phyloP scores from a whole-genome alignment of 2,888 invertebrate genomes.

The Heliconius sara region DNA sequence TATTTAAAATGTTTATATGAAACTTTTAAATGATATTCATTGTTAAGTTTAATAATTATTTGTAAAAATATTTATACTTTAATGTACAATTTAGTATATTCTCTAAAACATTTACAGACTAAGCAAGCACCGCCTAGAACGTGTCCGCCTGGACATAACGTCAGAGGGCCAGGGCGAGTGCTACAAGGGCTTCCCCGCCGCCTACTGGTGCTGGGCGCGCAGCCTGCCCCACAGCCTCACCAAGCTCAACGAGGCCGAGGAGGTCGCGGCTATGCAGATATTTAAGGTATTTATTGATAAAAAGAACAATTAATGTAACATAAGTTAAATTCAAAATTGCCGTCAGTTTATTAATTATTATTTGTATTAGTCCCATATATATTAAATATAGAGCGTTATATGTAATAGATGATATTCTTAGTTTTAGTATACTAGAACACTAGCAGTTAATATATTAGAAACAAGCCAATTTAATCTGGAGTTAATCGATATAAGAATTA shows the following conservation, averaged over 20 bases:
- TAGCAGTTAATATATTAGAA: neutral
- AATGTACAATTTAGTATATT: neutral
- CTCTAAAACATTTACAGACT: conserved; percentile 65
- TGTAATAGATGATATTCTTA: neutral
- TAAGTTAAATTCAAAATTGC: too few species aligned
- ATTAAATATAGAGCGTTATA: too few species aligned
- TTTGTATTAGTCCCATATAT: too few species aligned
- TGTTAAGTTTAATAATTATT: too few species aligned
- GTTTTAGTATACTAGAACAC: neutral
- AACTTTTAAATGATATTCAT: too few species aligned
- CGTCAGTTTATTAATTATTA: too few species aligned
- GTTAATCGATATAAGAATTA: too few species aligned
- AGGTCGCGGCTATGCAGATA: conserved; percentile 93
- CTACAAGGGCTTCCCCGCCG: conserved; percentile 93
- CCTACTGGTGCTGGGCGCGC: conserved; percentile 95
- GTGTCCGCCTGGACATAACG: conserved; percentile 80
- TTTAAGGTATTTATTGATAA: conserved; percentile 84
- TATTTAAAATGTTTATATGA: too few species aligned
- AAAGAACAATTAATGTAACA: neutral
- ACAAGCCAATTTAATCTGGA: neutral
- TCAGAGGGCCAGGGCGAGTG: conserved; percentile 89
- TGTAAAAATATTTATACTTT: too few species aligned
- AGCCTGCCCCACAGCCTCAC: conserved; percentile 92
- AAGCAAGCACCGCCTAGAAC: conserved; percentile 93
- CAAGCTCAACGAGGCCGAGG: conserved; percentile 92